These are phyloP conservation scores for Phasianus colchicus DNA, from an alignment of 2,113 vertebrate species.

Conservation along the genomic window DNA sequence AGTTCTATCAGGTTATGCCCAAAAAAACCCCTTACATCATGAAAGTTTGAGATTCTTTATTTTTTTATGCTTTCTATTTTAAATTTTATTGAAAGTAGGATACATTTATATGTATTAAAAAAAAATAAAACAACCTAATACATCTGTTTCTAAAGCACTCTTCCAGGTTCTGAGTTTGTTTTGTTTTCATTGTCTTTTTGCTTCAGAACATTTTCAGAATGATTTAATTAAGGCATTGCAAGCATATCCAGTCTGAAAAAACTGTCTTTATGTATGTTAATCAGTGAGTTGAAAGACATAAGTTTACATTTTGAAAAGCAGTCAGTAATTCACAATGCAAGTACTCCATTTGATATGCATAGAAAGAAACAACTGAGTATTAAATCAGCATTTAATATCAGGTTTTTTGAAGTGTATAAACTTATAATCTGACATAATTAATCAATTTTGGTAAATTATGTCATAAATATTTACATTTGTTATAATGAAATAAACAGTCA, in stretches of 20 bases:
- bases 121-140: not conserved
- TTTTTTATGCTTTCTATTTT: not conserved
- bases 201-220: not conserved
- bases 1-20: not conserved
- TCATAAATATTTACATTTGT: not conserved
- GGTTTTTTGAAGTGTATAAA: not conserved
- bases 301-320: constrained; percentile 18
- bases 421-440: not conserved
- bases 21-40: not conserved
- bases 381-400: constrained; percentile 47
- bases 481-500: not conserved
- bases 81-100: not conserved
- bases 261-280: not conserved
- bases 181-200: not conserved
- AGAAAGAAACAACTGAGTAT: not conserved
- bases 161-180: not conserved
- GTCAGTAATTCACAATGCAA: not conserved
- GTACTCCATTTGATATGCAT: constrained; percentile 2
- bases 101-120: not conserved
- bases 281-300: constrained; percentile 1
- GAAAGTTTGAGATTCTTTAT: not conserved
- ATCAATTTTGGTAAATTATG: not conserved
- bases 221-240: not conserved
- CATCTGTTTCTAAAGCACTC: not conserved
- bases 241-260: not conserved